These are phyloP conservation scores for Gari tellinella DNA, from an alignment of 2,888 invertebrate species.

Conservation along the genomic window DNA sequence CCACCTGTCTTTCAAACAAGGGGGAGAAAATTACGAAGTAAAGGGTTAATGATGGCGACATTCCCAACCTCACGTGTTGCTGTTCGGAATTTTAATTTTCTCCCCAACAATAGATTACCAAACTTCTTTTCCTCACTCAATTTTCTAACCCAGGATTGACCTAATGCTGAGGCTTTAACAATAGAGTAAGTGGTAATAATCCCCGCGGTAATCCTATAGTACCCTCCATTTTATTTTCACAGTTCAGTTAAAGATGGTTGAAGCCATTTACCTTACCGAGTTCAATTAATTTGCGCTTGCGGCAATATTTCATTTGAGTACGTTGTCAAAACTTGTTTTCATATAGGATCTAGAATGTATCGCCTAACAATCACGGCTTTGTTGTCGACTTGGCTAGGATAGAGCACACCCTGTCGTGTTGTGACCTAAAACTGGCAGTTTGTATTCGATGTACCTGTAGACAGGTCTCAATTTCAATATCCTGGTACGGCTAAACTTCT, in stretches of 20 bases:
- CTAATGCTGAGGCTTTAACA: slow-evolving; percentile 11
- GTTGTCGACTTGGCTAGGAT: slow-evolving; percentile 9
- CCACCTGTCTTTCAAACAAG: too few species aligned
- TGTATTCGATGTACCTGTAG: slow-evolving; percentile 7
- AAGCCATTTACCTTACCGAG: slow-evolving; percentile 24
- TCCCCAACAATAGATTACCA: slow-evolving; percentile 1
- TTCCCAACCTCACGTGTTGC: too few species aligned
- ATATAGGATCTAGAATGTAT: slow-evolving; percentile 1
- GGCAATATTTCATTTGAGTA: slow-evolving; percentile 33
- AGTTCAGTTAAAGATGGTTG: slow-evolving; percentile 28
- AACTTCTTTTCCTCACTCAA: neutral
- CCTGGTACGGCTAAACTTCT: slow-evolving; percentile 9
- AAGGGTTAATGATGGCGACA: too few species aligned
- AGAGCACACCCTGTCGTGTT: slow-evolving; percentile 35
- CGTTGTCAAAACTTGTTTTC: slow-evolving; percentile 41
- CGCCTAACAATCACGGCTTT: slow-evolving; percentile 36
- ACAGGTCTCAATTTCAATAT: neutral
- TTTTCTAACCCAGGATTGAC: slow-evolving; percentile 26
- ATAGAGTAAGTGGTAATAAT: slow-evolving; percentile 25
- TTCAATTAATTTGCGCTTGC: slow-evolving; percentile 50
- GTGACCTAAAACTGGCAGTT: slow-evolving; percentile 9
- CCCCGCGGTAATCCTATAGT: slow-evolving; percentile 25
- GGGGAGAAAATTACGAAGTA: too few species aligned
- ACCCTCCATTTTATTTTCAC: slow-evolving; percentile 22
- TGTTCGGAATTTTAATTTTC: neutral